Evolutionary conservation across 1,140 invertebrate genomes (phyloP).

Genomic region (Drosophila orosa): DNA sequence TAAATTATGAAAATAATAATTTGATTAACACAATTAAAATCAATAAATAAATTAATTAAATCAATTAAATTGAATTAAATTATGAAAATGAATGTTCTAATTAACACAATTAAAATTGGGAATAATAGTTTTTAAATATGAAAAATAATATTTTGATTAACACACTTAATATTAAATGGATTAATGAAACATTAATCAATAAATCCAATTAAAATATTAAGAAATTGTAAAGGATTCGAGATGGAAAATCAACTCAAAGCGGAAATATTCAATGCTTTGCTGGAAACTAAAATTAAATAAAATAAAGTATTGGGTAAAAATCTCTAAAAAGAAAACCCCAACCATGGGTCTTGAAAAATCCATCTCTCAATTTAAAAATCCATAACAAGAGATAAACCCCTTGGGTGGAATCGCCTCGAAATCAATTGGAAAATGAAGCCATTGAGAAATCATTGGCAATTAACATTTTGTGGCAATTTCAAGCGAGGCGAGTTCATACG

Average conservation of each 20-base stretch:
- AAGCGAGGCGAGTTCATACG: slow-evolving; percentile 5
- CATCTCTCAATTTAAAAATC: neutral
- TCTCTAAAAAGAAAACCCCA: neutral
- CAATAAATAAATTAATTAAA: too few relatives aligned
- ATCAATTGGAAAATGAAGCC: slow-evolving; percentile 11
- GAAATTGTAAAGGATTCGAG: too few relatives aligned
- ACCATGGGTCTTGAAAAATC: neutral
- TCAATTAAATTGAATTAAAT: too few relatives aligned
- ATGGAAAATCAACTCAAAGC: neutral
- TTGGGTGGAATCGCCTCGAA: neutral
- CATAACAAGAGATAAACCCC: neutral
- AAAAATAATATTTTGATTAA: too few relatives aligned
- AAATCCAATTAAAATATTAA: neutral
- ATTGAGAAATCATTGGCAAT: slow-evolving; percentile 25
- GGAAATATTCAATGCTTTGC: neutral
- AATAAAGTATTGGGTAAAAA: neutral
- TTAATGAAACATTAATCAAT: neutral
- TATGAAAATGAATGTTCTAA: too few relatives aligned
- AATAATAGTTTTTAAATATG: too few relatives aligned
- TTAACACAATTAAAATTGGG: too few relatives aligned
- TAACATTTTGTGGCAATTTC: slow-evolving; percentile 16
- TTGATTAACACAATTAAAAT: too few relatives aligned
- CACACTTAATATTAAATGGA: too few relatives aligned
- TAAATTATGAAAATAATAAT: too few relatives aligned
- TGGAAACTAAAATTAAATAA: neutral